Evolutionary conservation across 2,797 vertebrate species (phyloP).

Genomic region (Gambelia wislizenii): DNA sequence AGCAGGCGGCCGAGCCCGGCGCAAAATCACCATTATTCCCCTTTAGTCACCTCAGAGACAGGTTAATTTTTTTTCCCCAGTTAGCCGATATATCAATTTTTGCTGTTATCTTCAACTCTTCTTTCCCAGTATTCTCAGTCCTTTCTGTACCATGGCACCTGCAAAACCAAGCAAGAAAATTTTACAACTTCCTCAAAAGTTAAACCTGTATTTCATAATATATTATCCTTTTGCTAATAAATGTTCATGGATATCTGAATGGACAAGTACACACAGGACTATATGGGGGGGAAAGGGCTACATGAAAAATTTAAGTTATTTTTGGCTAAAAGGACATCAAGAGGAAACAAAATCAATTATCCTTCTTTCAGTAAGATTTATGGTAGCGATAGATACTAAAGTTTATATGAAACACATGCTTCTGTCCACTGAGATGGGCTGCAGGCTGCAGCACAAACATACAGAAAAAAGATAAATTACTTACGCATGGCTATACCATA

Average conservation of each 20-base stretch:
- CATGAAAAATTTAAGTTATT: not conserved
- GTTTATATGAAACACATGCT: no score
- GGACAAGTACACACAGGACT: not conserved
- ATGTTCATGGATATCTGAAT: not conserved
- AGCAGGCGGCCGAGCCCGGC: constrained; percentile 99
- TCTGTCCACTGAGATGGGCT: no score
- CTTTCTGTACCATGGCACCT: constrained; percentile 93
- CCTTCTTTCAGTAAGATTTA: not conserved
- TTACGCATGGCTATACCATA: no score
- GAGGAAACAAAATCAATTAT: not conserved
- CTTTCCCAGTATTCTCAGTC: constrained; percentile 83
- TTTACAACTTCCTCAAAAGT: not conserved
- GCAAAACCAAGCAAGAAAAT: constrained; percentile 55
- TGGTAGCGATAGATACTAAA: no score
- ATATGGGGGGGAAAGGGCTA: not conserved
- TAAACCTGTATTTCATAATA: not conserved
- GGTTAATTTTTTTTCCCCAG: constrained; percentile 92
- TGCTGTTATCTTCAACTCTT: constrained; percentile 81
- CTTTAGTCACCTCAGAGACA: constrained; percentile 99
- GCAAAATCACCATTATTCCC: constrained; percentile 99
- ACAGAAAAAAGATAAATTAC: no score
- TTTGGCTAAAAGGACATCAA: not conserved
- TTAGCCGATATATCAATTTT: constrained; percentile 83
- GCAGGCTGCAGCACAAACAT: no score
- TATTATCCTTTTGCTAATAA: not conserved